Evolutionary conservation across 2,888 invertebrate species (phyloP), one percentile per base, ranked within the genome.

Genomic region (Chalcosyrphus nemorum): DNA sequence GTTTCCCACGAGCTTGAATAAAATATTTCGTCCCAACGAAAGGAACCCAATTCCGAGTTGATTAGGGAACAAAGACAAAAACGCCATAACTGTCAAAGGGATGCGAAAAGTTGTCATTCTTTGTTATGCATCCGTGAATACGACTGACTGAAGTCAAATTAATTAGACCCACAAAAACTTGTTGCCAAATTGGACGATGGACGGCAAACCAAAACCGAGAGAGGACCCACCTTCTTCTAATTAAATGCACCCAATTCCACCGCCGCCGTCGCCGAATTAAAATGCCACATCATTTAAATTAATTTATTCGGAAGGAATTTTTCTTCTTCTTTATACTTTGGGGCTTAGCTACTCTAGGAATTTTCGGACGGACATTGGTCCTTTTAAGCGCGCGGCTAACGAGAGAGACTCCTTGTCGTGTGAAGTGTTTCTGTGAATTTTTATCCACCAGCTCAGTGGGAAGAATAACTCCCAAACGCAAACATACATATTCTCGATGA

Each of bases 31-130:
- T 56, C 52, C 13, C 56, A 45, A 7, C 63, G 35, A 54, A 77
- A 77, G 57, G 57, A 61, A 41, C 47, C 27, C 56, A 21, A 65
- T 74, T 74, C n/a, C 35, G 32, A 68, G 70, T 75, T 75, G 68
- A 75, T 81, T 81, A 81, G 63, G 75, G 81, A 75, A 75, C 81
- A 81, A 78, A 75, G 63, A 75, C 56, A 81, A 81, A 81, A 81
- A 81, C 66, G 68, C 68, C 70, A 75, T 75, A 61, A 63, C 75
- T 75, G 70, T 81, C 81, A 81, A 81, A 81, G 81, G 81, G 75
- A 75, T 68, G 68, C 70, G 70, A 57, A 74, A 80, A 70, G 29
- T 75, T 81, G 75, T 81, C 68, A 81, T 68, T 81, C 66, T 81
- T 68, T 81, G 80, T 75, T 81, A 74, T 81, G 80, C 80, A 81